Evolutionary conservation across 1,140 invertebrate species (phyloP), one percentile per base, ranked within the genome.

Genomic region (Harlomillsia oculata): DNA sequence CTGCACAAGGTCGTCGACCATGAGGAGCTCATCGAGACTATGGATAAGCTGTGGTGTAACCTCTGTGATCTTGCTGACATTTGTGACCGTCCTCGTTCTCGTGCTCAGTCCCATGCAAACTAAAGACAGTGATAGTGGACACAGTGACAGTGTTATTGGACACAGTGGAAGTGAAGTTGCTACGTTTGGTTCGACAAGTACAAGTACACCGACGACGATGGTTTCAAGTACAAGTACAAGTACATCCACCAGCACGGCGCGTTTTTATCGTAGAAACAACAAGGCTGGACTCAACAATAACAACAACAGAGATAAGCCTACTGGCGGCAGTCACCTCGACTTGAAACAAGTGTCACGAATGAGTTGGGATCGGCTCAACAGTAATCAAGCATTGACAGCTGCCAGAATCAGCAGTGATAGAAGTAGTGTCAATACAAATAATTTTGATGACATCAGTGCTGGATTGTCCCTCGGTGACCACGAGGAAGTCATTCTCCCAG

Each of bases 311-410:
- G 36, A 48, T 48, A 30, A 32, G 28, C 32, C 32, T n/a, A 34
- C 32, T n/a, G 13, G 45, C 20, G 36, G 36, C 30, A 34, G 32
- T 34, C 8, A n/a, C n/a, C 25, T 48, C 21, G 45, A 48, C 25
- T 32, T 48, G 29, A 30, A 48, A 34, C 28, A 48, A 48, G 29
- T 48, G 28, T 64, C 62, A 18, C 18, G 55, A 39, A 39, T 56
- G 13, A 64, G 58, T 55, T 64, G 62, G 62, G 48, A 64, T 14
- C n/a, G 60, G 25, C 29, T 64, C 8, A 64, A 64, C 41, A 41
- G 36, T 20, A 50, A 44, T 43, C 49, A 28, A 23, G 3, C 13
- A 36, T 20, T 6, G 28, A 8, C 32, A 8, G 18, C 6, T 20
- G 30, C 25, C 3, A 28, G 13, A 11, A 34, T 30, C 28, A 34